A percentile compares a stretch with the other conserved stretches of the same genome.
These are phyloP conservation scores for Apodemia duryi DNA, from an alignment of 2,888 invertebrate genomes.

Conservation along the genomic window DNA sequence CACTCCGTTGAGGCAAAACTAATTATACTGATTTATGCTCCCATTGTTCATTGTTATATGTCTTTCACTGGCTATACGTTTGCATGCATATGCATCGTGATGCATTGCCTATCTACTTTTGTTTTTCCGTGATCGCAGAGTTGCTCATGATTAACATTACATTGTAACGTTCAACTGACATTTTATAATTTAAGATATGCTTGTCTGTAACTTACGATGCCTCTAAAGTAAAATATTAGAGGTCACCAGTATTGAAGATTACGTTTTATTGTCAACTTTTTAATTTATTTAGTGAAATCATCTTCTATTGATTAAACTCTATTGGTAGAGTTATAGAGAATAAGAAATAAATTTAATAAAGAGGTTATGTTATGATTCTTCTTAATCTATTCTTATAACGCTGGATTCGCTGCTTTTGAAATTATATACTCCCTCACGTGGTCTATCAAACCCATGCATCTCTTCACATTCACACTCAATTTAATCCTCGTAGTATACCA, in stretches of 20 bases:
- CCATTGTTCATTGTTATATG: slow-evolving; percentile 93
- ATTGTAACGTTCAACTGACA: slow-evolving; percentile 15
- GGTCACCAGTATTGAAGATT: slow-evolving; percentile 27
- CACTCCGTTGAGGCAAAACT: slow-evolving; percentile 83
- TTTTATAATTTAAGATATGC: slow-evolving; percentile 9
- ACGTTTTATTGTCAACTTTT: no score
- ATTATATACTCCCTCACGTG: no score
- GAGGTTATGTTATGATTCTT: no score
- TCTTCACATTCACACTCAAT: no score
- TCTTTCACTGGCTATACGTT: slow-evolving; percentile 63
- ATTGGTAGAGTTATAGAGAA: no score
- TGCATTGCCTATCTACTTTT: slow-evolving; percentile 39
- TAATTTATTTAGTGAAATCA: no score
- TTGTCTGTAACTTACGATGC: background rate
- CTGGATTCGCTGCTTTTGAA: no score
- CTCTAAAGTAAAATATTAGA: slow-evolving; percentile 4
- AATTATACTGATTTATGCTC: slow-evolving; percentile 96
- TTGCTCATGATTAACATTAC: slow-evolving; percentile 31
- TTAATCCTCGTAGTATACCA: no score
- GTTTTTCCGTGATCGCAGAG: slow-evolving; percentile 33
- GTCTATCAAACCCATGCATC: no score
- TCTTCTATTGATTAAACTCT: no score
- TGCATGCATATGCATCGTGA: slow-evolving; percentile 47
- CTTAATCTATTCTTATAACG: no score
- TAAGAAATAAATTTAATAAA: no score